Evolutionary conservation across 2,797 vertebrate genomes (phyloP).

Genomic region (Furcifer pardalis): DNA sequence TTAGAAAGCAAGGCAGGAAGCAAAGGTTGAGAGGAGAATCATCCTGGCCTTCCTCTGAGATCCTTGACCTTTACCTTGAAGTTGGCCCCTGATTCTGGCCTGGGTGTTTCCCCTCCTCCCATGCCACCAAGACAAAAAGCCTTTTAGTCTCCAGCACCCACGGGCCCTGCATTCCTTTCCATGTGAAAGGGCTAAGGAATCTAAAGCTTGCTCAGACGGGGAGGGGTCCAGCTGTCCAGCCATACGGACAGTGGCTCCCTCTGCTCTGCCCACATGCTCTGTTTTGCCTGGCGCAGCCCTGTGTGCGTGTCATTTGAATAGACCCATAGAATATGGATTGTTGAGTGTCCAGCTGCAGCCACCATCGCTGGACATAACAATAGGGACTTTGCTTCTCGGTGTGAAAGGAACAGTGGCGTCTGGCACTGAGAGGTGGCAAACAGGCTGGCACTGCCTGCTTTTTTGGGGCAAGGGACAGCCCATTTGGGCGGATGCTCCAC

Average conservation of each 20-base stretch:
- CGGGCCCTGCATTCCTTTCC: conserved; percentile 16
- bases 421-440: conserved; percentile 42
- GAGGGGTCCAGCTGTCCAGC: conserved; percentile 26
- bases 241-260: neutral
- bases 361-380: conserved; percentile 70
- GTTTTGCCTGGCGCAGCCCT: conserved; percentile 29
- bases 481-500: neutral
- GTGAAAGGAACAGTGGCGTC: conserved; percentile 58
- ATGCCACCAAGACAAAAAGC: conserved; percentile 8
- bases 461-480: neutral
- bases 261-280: neutral
- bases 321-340: conserved; percentile 63
- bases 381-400: conserved; percentile 69
- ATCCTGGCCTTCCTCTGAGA: neutral
- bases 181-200: conserved; percentile 75
- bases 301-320: conserved; percentile 45
- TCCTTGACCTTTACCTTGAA: neutral
- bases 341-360: conserved; percentile 52
- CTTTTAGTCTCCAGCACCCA: conserved; percentile 20
- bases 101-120: neutral
- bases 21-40: neutral
- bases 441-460: conserved; percentile 38
- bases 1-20: neutral
- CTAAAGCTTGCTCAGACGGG: conserved; percentile 47
- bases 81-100: neutral